These are phyloP conservation scores for Drosophila mauritiana DNA, from an alignment of 1,140 invertebrate species.

Conservation along the genomic window DNA sequence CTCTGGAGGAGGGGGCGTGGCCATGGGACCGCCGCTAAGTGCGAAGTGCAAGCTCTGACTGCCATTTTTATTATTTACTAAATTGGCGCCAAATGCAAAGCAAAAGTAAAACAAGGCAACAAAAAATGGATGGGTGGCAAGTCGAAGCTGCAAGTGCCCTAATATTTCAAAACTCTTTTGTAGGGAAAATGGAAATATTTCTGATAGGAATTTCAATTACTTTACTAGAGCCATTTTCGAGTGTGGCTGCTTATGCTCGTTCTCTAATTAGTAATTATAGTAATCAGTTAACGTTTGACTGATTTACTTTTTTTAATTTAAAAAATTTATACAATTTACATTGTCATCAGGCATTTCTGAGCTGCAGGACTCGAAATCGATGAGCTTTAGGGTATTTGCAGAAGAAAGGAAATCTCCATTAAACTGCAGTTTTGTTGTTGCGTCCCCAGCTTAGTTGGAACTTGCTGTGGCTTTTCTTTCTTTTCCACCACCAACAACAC, in stretches of 20 bases:
- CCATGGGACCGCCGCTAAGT: constrained; percentile 53
- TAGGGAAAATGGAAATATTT: neutral
- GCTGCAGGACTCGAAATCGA: too few species aligned
- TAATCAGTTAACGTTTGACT: too few species aligned
- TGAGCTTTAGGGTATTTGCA: constrained; percentile 13
- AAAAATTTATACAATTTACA: too few species aligned
- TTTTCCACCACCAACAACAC: constrained; percentile 3
- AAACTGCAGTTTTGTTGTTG: constrained; percentile 59
- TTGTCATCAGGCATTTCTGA: too few species aligned
- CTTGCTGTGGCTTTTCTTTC: constrained; percentile 30
- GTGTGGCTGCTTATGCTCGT: too few species aligned
- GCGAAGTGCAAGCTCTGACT: constrained; percentile 74
- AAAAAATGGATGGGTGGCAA: constrained; percentile 1
- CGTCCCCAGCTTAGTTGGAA: constrained; percentile 44
- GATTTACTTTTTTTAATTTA: too few species aligned
- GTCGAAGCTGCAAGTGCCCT: constrained; percentile 12
- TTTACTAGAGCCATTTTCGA: too few species aligned
- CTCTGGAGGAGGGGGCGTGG: neutral
- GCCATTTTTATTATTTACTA: constrained; percentile 79
- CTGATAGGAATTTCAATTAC: neutral
- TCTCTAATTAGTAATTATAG: too few species aligned
- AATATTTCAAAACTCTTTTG: too few species aligned
- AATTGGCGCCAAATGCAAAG: constrained; percentile 81
- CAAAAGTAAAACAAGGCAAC: constrained; percentile 54
- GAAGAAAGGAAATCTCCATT: constrained; percentile 58